Conservation (phyloP, 2,888 invertebrate genomes). For the Seira musarum region DNA sequence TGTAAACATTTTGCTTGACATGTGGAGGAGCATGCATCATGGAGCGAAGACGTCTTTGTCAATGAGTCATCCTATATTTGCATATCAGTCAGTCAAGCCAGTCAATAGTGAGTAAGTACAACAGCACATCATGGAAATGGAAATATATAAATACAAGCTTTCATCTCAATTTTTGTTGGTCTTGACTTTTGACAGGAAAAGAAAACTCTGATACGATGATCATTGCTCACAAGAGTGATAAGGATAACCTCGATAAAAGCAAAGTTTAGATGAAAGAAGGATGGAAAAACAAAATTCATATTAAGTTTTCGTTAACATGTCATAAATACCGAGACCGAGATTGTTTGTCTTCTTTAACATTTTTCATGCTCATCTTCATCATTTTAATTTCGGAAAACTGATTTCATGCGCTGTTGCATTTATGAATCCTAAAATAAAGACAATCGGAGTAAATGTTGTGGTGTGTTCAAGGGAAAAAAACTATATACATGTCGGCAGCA, state of each 20-base stretch:
- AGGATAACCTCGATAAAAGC: background rate
- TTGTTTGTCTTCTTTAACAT: background rate
- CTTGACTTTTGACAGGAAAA: constrained; percentile 7
- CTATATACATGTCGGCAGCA: background rate
- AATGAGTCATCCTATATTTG: background rate
- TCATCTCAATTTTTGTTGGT: background rate
- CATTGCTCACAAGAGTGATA: background rate
- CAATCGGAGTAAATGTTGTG: background rate
- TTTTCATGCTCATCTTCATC: background rate
- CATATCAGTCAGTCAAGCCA: constrained; percentile 1
- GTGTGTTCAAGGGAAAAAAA: background rate
- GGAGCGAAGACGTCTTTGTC: background rate
- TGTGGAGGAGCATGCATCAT: background rate
- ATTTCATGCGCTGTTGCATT: background rate
- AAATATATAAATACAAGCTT: too few relatives aligned
- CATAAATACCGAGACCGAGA: background rate
- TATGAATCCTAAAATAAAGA: background rate
- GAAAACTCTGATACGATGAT: background rate
- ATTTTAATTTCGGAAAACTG: background rate
- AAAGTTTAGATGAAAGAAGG: background rate
- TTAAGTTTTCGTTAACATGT: background rate
- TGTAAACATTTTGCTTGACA: constrained; percentile 2
- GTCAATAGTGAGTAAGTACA: background rate
- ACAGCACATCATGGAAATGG: background rate
- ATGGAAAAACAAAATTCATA: background rate